Conservation (phyloP, 2,797 vertebrate genomes). For the Eulemur mongoz region DNA sequence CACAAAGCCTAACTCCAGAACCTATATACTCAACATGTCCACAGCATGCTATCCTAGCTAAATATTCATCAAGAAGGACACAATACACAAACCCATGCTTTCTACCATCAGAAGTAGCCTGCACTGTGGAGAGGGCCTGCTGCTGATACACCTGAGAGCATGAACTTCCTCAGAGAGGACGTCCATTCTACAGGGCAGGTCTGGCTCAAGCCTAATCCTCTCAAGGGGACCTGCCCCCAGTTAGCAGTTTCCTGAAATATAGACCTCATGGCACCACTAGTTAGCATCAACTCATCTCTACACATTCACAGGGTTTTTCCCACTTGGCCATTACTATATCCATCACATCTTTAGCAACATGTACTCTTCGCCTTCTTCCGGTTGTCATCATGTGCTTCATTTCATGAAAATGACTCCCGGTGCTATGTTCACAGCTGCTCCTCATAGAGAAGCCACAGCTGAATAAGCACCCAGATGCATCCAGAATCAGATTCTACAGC, state of each 20-base stretch:
- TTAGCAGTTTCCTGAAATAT: slow-evolving; percentile 32
- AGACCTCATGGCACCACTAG: neutral
- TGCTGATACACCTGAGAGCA: neutral
- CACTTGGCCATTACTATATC: neutral
- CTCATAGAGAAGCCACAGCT: neutral
- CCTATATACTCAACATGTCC: neutral
- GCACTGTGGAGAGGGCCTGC: neutral
- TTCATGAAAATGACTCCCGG: neutral
- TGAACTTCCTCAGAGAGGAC: neutral
- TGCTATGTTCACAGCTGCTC: neutral
- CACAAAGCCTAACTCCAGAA: neutral
- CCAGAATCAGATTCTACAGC: neutral
- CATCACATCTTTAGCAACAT: neutral
- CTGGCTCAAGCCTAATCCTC: neutral
- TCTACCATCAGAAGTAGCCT: neutral
- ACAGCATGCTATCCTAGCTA: neutral
- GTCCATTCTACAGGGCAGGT: neutral
- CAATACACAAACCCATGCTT: neutral
- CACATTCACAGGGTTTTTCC: neutral
- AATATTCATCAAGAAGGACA: neutral
- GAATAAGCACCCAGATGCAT: neutral
- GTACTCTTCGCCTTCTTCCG: neutral
- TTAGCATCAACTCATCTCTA: neutral
- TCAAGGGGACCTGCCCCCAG: neutral
- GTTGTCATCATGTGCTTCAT: neutral